Base-by-base conservation (phyloP, 2,113 vertebrate species). In the Daubentonia madagascariensis region DNA sequence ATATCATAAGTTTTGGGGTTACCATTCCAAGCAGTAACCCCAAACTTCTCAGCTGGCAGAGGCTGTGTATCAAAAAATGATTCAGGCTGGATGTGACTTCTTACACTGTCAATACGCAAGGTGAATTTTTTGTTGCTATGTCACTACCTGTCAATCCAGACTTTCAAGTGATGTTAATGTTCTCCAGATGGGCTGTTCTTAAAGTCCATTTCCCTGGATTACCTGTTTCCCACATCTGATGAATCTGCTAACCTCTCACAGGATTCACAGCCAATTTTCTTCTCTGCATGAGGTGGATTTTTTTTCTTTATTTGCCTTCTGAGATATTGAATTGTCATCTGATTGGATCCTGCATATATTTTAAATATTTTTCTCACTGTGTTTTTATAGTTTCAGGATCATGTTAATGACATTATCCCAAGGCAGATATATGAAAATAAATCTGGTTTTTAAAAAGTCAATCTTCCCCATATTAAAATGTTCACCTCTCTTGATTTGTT, bases 311-410 rank as follows among this genome's bases (percentile, higher is more conserved):
- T 76, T 59, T 89, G 37, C 12, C 48, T 75, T 85, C 59, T 75
- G 91, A 88, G 45, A 43, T 85, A 81, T 85, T 92, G 84, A 94
- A 81, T 91, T 79, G 48, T 89, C 50, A 73, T 85, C 89, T 95
- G 79, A 80, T 89, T 92, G 48, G 43, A 30, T 73, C 28, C 72
- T 89, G 65, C 57, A 52, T 92, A 37, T 68, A 54, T 85, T 72
- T 92, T 67, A 79, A 85, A 79, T 88, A 54, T 93, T 90, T 93
- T 90, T 37, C 72, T 85, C 54, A 57, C 48, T 61, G 12, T 57
- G 9, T 63, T 86, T 84, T 52, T 59, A 65, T 6, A 89, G 48
- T 86, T 85, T 80, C 35, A 80, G 80, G 65, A 84, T 93, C 57
- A 93, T 28, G 22, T 90, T 87, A 93, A 76, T 81, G 81, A 57